These are phyloP conservation scores for Eurypyga helias DNA, from an alignment of 2,113 vertebrate species.

Conservation along the genomic window DNA sequence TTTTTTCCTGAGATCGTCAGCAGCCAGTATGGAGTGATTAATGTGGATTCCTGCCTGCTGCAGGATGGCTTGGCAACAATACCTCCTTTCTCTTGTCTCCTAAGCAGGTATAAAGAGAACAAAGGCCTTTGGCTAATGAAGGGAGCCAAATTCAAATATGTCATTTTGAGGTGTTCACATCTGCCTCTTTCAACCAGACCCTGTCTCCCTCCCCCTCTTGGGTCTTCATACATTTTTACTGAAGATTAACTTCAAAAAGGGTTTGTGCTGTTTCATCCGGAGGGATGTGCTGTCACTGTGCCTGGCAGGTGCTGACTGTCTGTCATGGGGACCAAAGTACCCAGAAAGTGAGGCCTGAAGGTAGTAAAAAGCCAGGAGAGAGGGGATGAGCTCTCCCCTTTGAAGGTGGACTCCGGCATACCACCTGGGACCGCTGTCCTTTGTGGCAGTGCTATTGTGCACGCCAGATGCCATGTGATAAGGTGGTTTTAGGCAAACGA, in stretches of 20 bases:
- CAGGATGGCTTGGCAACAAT: background rate
- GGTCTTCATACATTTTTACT: background rate
- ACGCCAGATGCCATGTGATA: background rate
- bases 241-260: constrained; percentile 1
- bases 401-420: background rate
- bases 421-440: background rate
- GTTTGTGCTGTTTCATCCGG: background rate
- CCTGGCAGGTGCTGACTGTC: background rate
- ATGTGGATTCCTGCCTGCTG: background rate
- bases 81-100: background rate
- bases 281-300: background rate
- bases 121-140: constrained; percentile 28
- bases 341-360: background rate
- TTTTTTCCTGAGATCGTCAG: background rate
- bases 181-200: background rate
- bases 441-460: background rate
- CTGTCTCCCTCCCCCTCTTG: background rate
- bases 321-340: background rate
- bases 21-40: background rate
- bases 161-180: background rate
- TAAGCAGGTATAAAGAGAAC: background rate
- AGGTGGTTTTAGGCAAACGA: background rate
- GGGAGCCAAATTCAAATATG: background rate
- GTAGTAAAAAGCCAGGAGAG: background rate
- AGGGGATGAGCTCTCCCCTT: background rate